These are phyloP conservation scores for Marcusenius ussheri DNA, from an alignment of 2,113 vertebrate species.

Conservation along the genomic window DNA sequence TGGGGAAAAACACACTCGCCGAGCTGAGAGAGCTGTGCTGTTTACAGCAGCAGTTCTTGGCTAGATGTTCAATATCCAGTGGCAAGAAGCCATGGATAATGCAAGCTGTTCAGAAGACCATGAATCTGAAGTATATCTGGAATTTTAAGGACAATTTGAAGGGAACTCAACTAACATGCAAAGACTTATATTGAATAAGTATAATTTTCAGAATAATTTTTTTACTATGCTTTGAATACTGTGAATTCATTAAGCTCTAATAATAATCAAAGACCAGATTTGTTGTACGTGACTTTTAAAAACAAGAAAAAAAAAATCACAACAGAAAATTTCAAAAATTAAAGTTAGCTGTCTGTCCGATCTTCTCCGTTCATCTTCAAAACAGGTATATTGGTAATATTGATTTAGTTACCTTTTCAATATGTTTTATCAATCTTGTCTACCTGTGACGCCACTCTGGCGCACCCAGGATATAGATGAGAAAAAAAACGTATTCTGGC, in stretches of 20 bases:
- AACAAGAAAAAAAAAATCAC: neutral
- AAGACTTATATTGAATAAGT: neutral
- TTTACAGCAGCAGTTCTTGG: slow-evolving; percentile 27
- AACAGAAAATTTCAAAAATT: neutral
- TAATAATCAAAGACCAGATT: neutral
- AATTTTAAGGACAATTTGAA: neutral
- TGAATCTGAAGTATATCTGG: neutral
- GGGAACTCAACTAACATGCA: neutral
- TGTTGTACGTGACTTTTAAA: neutral
- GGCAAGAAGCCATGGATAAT: neutral
- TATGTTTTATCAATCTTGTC: slow-evolving; percentile 3
- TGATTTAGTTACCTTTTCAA: neutral
- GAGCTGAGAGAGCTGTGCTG: slow-evolving; percentile 8
- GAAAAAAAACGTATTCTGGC: neutral
- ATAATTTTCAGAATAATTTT: neutral
- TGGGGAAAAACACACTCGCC: slow-evolving; percentile 31
- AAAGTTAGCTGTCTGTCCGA: neutral
- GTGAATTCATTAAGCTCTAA: neutral
- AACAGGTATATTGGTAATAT: neutral
- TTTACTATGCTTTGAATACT: neutral
- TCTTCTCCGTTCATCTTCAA: neutral
- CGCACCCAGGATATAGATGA: neutral
- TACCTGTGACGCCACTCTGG: neutral
- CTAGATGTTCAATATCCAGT: slow-evolving; percentile 14
- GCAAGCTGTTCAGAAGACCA: neutral